Evolutionary conservation across 2,113 vertebrate genomes (phyloP).

Genomic region (Sylvietta virens): DNA sequence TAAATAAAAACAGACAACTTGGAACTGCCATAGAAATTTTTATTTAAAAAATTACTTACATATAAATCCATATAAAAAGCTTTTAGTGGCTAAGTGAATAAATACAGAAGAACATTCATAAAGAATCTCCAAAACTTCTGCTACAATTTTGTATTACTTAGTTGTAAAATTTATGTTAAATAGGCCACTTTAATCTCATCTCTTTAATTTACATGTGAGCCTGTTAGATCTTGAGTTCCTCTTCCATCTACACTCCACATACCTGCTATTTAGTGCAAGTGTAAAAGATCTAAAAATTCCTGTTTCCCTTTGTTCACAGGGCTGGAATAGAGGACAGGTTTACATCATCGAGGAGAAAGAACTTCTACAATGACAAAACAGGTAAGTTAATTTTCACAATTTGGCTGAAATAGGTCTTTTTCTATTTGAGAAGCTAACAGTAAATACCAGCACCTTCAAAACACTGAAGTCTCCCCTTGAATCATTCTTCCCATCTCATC

Average conservation of each 20-base stretch:
- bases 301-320: not conserved
- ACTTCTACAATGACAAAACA: not conserved
- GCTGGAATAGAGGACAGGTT: not conserved
- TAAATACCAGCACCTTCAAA: not conserved
- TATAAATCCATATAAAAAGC: not conserved
- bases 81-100: not conserved
- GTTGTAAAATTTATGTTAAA: not conserved
- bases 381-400: not conserved
- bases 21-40: not conserved
- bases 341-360: not conserved
- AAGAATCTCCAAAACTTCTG: not conserved
- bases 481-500: not conserved
- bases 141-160: not conserved
- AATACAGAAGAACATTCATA: not conserved
- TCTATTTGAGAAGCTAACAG: not conserved
- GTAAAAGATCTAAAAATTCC: not conserved
- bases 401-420: not conserved
- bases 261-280: not conserved
- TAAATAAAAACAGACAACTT: conserved; percentile 20
- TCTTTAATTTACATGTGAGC: not conserved
- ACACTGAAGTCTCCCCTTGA: not conserved
- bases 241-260: not conserved
- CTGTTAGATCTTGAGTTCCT: not conserved
- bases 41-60: not conserved
- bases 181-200: not conserved